Base-by-base conservation (phyloP, 2,113 vertebrate species). In the Ictidomys tridecemlineatus region DNA sequence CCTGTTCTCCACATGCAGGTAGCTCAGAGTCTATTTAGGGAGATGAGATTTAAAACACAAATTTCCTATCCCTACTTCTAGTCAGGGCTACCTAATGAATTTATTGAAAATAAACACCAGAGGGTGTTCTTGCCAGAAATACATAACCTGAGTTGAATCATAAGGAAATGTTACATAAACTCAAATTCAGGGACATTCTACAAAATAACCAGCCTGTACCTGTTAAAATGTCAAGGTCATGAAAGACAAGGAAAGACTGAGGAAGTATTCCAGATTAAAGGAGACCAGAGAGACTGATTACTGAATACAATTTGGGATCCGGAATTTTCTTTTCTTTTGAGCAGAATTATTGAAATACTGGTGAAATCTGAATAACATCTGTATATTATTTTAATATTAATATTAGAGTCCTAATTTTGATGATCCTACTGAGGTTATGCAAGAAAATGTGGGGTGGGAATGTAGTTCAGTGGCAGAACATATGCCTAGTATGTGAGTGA, bases 111-210 rank as follows among this genome's bases (percentile, higher is more conserved):
- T 82, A 96, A 96, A 94, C 69, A 94, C 78, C 73, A 94, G 58
- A 95, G 56, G 56, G 42, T 93, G n/a, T 94, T 97, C 89, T 94
- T 91, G 82, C n/a, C 73, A 96, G 83, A 91, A 93, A 94, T 74
- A 67, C 39, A 95, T 37, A 91, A 93, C 28, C 78, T 93, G 70
- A 95, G 58, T 51, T 91, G 56, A 91, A 91, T 94, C 86, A 77
- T 61, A 91, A 93, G 28, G 73, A 97, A 96, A 95, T n/a, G 77
- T 67, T 34, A 86, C 61, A 82, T 4, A 77, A 94, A 93, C 6
- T 5, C 74, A 92, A 96, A 92, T 9, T 69, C 72, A 72, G 80
- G 65, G 24, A 76, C 3, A 86, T 56, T 86, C 26, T 88, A 96
- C 67, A 93, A 94, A 95, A 97, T 67, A 89, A 77, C 14, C 56